Conservation (phyloP, 2,888 invertebrate species). For the Branchipolynoe longqiensis region DNA sequence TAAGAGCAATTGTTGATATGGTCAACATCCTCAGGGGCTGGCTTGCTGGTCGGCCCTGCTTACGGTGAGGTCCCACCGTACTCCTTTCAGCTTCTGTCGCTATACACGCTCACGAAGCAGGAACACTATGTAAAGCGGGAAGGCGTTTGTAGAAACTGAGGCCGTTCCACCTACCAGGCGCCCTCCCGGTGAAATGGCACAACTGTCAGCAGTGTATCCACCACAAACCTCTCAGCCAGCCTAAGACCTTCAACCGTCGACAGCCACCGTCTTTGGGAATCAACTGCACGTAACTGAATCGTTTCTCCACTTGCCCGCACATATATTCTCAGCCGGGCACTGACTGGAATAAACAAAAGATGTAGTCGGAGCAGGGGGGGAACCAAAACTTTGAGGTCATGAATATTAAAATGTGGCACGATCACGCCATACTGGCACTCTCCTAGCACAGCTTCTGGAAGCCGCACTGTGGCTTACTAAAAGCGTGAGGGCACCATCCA, state of each 20-base stretch:
- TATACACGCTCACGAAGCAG: constrained; percentile 7
- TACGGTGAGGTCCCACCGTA: not conserved
- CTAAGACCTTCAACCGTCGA: not conserved
- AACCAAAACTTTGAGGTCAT: constrained; percentile 28
- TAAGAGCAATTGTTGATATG: not conserved
- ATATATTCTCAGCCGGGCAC: not conserved
- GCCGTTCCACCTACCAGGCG: not conserved
- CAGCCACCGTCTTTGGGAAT: not conserved
- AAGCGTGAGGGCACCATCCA: not conserved
- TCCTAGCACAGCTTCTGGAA: not conserved
- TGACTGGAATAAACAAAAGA: not conserved
- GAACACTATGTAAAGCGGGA: constrained; percentile 48
- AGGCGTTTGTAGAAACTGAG: constrained; percentile 15
- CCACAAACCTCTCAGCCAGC: not conserved
- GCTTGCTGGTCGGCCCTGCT: not conserved
- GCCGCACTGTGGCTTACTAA: not conserved
- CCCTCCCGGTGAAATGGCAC: not conserved
- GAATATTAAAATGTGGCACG: constrained; percentile 45
- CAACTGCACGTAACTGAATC: not conserved
- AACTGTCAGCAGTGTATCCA: constrained; percentile 3
- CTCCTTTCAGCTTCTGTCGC: constrained; percentile 8
- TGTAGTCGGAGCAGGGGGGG: constrained; percentile 7
- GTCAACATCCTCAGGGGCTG: not conserved
- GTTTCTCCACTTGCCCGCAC: not conserved
- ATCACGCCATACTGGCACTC: constrained; percentile 25